These are phyloP conservation scores for Malurus leucopterus DNA, from an alignment of 2,797 vertebrate genomes.

Conservation along the genomic window DNA sequence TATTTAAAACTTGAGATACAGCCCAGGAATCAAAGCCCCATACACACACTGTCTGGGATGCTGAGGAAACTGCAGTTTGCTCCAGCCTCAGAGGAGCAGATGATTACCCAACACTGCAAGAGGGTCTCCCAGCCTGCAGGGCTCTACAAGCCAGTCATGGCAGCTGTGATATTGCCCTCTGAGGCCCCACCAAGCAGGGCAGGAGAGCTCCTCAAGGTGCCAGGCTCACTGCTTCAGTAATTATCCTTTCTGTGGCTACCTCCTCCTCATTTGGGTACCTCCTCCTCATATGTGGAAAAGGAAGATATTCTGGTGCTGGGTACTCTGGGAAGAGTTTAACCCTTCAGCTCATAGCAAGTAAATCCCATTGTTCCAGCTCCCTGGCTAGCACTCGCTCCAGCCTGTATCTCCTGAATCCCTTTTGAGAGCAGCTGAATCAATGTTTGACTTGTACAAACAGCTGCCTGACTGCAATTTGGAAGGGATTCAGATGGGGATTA, in stretches of 20 bases:
- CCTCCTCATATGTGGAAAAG: neutral
- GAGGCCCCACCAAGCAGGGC: neutral
- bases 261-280: slow-evolving; percentile 6
- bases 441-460: slow-evolving; percentile 68
- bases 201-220: neutral
- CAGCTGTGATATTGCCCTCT: neutral
- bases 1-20: neutral
- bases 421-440: slow-evolving; percentile 64
- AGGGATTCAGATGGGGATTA: slow-evolving; percentile 69
- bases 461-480: slow-evolving; percentile 51
- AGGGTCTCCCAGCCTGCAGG: neutral
- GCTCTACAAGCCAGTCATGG: neutral
- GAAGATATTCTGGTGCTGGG: neutral
- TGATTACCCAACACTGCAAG: neutral
- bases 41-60: rapidly evolving
- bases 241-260: slow-evolving; percentile 16
- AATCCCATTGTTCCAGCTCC: slow-evolving; percentile 20
- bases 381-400: neutral
- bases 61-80: rapidly evolving
- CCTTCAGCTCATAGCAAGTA: slow-evolving; percentile 13
- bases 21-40: neutral
- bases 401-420: neutral
- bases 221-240: slow-evolving; percentile 48
- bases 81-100: neutral
- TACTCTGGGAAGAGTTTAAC: slow-evolving; percentile 58